A percentile compares a stretch with the other conserved stretches of the same genome.
Conservation (phyloP, 2,888 invertebrate species). For the Tipula helvola region DNA sequence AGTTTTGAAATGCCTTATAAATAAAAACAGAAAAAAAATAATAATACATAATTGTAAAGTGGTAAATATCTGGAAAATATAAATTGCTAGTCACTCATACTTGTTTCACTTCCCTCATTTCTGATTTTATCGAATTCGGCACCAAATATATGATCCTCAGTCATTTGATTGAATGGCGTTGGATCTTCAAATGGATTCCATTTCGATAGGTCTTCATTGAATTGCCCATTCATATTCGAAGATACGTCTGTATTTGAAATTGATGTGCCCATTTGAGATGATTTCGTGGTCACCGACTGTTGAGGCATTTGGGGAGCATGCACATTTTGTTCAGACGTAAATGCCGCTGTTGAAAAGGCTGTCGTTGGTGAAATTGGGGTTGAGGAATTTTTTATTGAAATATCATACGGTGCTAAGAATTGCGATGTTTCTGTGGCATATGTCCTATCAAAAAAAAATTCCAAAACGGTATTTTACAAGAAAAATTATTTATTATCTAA, state of each 20-base stretch:
- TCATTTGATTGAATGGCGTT: slow-evolving; percentile 53
- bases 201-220: slow-evolving; percentile 44
- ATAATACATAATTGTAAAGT: background rate
- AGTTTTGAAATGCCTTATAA: slow-evolving; percentile 7
- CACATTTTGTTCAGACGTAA: slow-evolving; percentile 15
- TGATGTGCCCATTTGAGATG: slow-evolving; percentile 19
- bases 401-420: slow-evolving; percentile 60
- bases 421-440: slow-evolving; percentile 63
- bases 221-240: slow-evolving; percentile 14
- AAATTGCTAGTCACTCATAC: slow-evolving; percentile 36
- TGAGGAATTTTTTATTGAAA: slow-evolving; percentile 44
- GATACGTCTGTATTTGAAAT: slow-evolving; percentile 30
- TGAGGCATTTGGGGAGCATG: slow-evolving; percentile 7
- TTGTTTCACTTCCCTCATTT: slow-evolving; percentile 59
- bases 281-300: slow-evolving; percentile 15
- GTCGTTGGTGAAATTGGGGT: slow-evolving; percentile 20
- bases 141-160: slow-evolving; percentile 71
- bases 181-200: slow-evolving; percentile 79
- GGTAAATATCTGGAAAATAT: background rate
- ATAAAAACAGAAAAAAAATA: background rate
- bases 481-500: background rate
- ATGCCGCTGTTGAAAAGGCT: slow-evolving; percentile 11
- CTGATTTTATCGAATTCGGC: slow-evolving; percentile 73
- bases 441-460: slow-evolving; percentile 38
- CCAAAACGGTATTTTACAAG: slow-evolving; percentile 11